Evolutionary conservation across 2,113 vertebrate species (phyloP), one percentile per base, ranked within the genome.

Genomic region (Leptobrachium ailaonicum): DNA sequence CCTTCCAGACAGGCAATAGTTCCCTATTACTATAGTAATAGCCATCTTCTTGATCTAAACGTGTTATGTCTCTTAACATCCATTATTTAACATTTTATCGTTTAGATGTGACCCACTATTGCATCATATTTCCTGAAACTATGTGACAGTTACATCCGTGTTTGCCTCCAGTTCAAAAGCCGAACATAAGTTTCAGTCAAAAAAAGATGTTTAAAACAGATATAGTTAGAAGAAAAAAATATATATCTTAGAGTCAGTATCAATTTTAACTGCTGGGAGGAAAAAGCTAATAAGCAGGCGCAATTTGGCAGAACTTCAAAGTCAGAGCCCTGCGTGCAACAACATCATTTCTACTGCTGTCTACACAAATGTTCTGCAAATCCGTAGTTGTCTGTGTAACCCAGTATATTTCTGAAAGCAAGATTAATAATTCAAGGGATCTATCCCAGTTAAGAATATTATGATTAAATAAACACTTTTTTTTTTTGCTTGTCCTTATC

Each of bases 111-210:
- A 50, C 8, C 47, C 8, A 8, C 47, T 50, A 50, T 5, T 50
- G 8, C 8, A 50, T 8, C 4, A 4, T 50, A 4, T 50, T 4
- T 5, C 4, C 47, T 50, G 8, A 50, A 50, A 50, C 8, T 50
- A 32, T 50, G 47, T 68, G 75, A 76, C 75, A 56, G 11, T 56
- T 62, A 76, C 43, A 77, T 70, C 53, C 76, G 71, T 68, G 47
- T 68, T 60, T 60, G 56, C 14, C 45, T 43, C 45, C 50, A 77
- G 47, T 71, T 77, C 53, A 70, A 77, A 60, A 70, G 67, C 58
- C 41, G 56, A 71, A 77, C 68, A 77, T 67, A 77, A 71, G 75
- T 70, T 77, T 43, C 68, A 69, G 76, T 70, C 67, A 77, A 62
- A 77, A 70, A 77, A 70, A 41, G 71, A 2, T n/a, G 2, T 41